Base-by-base conservation (phyloP, 2,113 vertebrate species). In the Grus americana region DNA sequence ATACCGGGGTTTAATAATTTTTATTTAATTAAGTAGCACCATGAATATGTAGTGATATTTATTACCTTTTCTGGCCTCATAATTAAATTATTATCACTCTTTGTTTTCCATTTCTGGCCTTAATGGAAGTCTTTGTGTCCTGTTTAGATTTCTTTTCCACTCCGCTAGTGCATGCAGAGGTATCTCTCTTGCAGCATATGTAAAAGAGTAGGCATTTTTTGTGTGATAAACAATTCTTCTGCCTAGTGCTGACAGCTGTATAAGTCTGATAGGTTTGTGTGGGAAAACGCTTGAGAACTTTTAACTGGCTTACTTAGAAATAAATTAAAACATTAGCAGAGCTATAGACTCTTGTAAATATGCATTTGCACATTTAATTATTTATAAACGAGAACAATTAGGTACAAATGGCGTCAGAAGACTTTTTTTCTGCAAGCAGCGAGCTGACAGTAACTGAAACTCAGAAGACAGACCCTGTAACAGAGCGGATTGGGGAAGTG, bases 401-500 rank as follows among this genome's bases (percentile, higher is more conserved):
- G 10, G 8, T 74, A 30, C 24, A 76, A 83, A 68, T 54, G 6
- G 36, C 1, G 1, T 27, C 18, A 54, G 46, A 73, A 65, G 20
- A 50, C 4, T 54, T 29, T 15, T 29, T 36, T 42, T 40, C 40
- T 8, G 10, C 9, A 49, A 57, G 68, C 22, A 42, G 47, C 36
- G 55, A 59, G 59, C 23, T 52, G 63, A 29, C n/a, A 50, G 16
- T 50, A 58, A 22, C 6, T 2, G 9, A 22, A 68, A 5, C 49
- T 57, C 23, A 18, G 57, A 72, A 75, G 42, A 46, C 14, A 5
- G 18, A 30, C 34, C 29, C 29, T 4, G 8, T 52, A 59, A 15
- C 9, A 7, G 30, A 38, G 17, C 0, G 0, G 34, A 44, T 14
- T 38, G 46, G 30, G 34, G 59, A 78, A 26, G 23, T 4, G 3